Base-by-base conservation (phyloP, 2,797 vertebrate species). In the Poeciliopsis paucimaculata region DNA sequence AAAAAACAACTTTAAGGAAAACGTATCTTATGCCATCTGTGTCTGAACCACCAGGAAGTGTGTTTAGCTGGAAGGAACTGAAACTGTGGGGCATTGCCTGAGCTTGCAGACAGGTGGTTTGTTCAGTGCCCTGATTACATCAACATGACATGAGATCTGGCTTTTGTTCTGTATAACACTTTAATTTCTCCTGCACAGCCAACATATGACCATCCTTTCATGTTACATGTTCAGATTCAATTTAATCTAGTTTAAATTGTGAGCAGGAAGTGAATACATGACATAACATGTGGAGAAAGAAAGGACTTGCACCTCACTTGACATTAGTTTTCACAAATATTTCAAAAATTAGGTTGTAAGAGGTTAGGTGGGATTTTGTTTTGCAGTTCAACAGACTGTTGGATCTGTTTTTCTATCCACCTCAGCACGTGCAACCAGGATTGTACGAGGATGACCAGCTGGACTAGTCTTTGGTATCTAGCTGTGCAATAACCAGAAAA, bases 401-500 rank as follows among this genome's bases (percentile, higher is more conserved):
- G 9, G 13, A 70, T 66, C 82, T 75, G 76, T 80, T 73, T 51
- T 3, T 31, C 49, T 75, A 8, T 72, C 77, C 74, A 45, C 64
- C 70, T 73, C 76, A 77, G 83, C 75, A 81, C 76, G 75, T 45
- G 41, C 47, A 53, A 74, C 76, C 83, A 81, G 82, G 89, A 87
- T 81, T 83, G 85, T 87, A 85, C 26, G 18, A 80, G 80, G 68
- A 89, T 76, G 73, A 82, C 77, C 57, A 71, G 84, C 86, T 79
- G 68, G 83, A 82, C 74, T 86, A 87, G 81, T 96, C 94, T 96
- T 96, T 96, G 96, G 95, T 95, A 84, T 93, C 81, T 88, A 95
- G 94, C 93, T 94, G 94, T 94, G 93, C 94, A 95, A 92, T 83
- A 89, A 92, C 84, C 84, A 92, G 89, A 74, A 74, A 80, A 78